These are phyloP conservation scores for Peromyscus polionotus DNA, from an alignment of 2,113 vertebrate genomes.

Conservation along the genomic window DNA sequence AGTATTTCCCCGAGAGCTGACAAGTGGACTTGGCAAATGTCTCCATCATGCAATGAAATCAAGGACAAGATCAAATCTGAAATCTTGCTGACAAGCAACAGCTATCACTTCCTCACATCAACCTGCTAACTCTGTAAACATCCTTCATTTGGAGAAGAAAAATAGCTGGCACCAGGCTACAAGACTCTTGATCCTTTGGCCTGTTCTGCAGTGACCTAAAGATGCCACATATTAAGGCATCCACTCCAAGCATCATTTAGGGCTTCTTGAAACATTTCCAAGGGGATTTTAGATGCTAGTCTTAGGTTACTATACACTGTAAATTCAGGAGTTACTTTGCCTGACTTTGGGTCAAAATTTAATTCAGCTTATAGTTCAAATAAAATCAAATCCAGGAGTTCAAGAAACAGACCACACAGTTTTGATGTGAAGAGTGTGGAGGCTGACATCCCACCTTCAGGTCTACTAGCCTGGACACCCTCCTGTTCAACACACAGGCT, in stretches of 20 bases:
- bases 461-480: not conserved
- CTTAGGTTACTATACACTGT: too few relatives aligned
- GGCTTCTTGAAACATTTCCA: not conserved
- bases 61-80: conserved; percentile 6
- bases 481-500: not conserved
- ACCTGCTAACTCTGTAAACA: not conserved
- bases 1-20: not conserved
- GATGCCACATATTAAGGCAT: not conserved
- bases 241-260: not conserved
- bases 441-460: not conserved
- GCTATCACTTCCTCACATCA: not conserved
- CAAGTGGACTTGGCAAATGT: not conserved
- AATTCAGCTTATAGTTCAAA: not conserved
- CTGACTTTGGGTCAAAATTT: not conserved
- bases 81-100: conserved; percentile 7
- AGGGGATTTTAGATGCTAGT: not conserved
- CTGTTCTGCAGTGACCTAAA: not conserved
- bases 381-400: not conserved
- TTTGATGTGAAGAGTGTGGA: not conserved
- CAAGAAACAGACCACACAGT: not conserved
- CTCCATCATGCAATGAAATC: not conserved
- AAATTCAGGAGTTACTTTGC: not conserved
- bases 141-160: not conserved
- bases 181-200: not conserved
- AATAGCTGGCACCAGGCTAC: not conserved